Conservation (phyloP, 2,113 vertebrate genomes). For the Oncorhynchus masou region DNA sequence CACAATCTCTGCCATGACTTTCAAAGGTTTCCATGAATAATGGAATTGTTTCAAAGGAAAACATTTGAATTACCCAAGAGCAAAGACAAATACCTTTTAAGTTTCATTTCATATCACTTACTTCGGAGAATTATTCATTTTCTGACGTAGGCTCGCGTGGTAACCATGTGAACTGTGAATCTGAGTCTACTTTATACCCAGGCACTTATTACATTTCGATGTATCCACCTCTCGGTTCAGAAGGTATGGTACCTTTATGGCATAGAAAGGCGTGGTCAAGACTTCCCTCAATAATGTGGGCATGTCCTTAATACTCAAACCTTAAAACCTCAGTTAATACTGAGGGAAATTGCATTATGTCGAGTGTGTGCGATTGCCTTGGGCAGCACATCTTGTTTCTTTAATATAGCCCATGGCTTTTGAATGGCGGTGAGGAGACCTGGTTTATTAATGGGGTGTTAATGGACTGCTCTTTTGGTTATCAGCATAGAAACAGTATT, state of each 20-base stretch:
- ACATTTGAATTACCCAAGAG: conserved; percentile 66
- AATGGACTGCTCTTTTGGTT: conserved; percentile 54
- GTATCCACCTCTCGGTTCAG: no score
- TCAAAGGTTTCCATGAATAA: conserved; percentile 68
- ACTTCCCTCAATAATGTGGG: no score
- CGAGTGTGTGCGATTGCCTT: conserved; percentile 25
- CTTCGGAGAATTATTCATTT: conserved; percentile 45
- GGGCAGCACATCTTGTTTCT: conserved; percentile 40
- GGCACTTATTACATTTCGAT: not conserved
- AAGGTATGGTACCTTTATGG: no score
- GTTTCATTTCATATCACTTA: conserved; percentile 53
- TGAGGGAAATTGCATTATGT: not conserved
- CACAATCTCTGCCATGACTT: conserved; percentile 65
- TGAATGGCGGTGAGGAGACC: conserved; percentile 60
- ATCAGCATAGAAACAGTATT: conserved; percentile 36
- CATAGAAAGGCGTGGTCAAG: no score
- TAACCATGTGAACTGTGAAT: conserved; percentile 9
- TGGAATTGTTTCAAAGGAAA: conserved; percentile 56
- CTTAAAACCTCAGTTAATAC: no score
- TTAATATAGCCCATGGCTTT: conserved; percentile 45
- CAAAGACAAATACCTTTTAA: conserved; percentile 70
- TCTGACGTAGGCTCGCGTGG: not conserved
- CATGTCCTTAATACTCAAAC: no score
- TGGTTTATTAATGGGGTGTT: conserved; percentile 60
- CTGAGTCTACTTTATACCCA: not conserved